Conservation (phyloP, 2,888 invertebrate genomes). For the Netelia fuscicornis region DNA sequence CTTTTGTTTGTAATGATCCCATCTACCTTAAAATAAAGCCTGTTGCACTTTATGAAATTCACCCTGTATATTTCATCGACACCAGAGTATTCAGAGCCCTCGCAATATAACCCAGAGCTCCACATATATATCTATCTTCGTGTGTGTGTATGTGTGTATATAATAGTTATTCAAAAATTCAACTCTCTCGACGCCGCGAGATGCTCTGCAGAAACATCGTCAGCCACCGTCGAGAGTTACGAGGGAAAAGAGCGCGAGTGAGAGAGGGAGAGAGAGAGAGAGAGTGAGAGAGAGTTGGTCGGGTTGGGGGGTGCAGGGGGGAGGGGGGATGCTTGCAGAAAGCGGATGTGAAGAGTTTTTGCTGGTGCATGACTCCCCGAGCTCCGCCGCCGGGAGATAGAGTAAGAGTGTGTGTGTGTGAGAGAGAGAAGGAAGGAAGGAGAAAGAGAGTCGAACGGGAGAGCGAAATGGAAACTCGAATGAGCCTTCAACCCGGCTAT, state of each 20-base stretch:
- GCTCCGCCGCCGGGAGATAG: conserved; percentile 38
- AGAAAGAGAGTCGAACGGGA: conserved; percentile 54
- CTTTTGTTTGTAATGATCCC: too few species aligned
- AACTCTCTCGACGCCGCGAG: conserved; percentile 50
- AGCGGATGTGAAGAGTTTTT: conserved; percentile 71
- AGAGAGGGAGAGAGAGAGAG: not conserved
- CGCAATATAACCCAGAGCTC: conserved; percentile 47
- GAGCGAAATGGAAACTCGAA: conserved; percentile 54
- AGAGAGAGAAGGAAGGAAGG: conserved; percentile 49
- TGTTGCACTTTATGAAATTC: too few species aligned
- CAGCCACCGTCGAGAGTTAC: conserved; percentile 50
- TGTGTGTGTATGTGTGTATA: not conserved
- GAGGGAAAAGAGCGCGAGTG: conserved; percentile 17
- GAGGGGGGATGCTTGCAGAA: conserved; percentile 60
- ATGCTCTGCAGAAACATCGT: conserved; percentile 41
- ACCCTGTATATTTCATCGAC: conserved; percentile 2
- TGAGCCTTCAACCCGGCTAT: conserved; percentile 65
- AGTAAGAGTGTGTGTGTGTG: not conserved
- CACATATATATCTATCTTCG: not conserved
- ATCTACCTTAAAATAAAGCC: too few species aligned
- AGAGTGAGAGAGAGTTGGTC: not conserved
- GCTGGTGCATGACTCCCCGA: conserved; percentile 66
- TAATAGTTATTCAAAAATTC: conserved; percentile 63
- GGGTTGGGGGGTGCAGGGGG: too few species aligned
- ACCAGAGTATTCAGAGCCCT: conserved; percentile 47